phyloP scores from a whole-genome alignment of 1,140 invertebrate genomes.

The Papilio helenus region DNA sequence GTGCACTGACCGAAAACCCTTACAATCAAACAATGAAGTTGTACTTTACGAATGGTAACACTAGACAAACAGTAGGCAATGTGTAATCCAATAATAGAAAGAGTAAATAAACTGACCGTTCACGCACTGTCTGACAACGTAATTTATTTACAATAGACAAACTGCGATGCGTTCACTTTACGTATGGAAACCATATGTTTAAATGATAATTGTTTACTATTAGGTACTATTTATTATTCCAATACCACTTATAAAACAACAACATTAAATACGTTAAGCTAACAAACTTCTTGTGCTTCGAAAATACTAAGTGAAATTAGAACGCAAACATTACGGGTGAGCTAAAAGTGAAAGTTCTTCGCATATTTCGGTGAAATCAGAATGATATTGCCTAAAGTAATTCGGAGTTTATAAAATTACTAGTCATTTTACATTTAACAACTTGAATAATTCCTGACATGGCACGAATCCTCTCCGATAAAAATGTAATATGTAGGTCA shows the following conservation, averaged over 20 bases:
- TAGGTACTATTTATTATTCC: not conserved
- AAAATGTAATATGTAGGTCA: not conserved
- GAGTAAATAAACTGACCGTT: constrained; percentile 40
- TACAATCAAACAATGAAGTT: constrained; percentile 28
- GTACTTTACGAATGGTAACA: constrained; percentile 8
- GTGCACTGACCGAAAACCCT: constrained; percentile 33
- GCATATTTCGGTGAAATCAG: not conserved
- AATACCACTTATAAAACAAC: constrained; percentile 10
- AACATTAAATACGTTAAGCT: not conserved
- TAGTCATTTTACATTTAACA: not conserved
- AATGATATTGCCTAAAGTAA: not conserved
- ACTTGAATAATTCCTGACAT: not conserved
- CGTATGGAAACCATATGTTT: constrained; percentile 17
- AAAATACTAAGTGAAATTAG: constrained; percentile 9
- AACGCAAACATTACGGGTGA: constrained; percentile 11
- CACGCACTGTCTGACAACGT: constrained; percentile 21
- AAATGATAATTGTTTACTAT: constrained; percentile 4
- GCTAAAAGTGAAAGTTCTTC: constrained; percentile 13
- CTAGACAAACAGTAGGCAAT: constrained; percentile 30
- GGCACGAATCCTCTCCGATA: too few relatives aligned
- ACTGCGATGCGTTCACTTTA: not conserved
- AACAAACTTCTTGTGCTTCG: not conserved
- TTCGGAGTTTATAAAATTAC: not conserved
- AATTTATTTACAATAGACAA: constrained; percentile 32
- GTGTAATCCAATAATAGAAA: constrained; percentile 47